Base-by-base conservation (phyloP, 2,888 invertebrate species). In the Camptogramma bilineatum region DNA sequence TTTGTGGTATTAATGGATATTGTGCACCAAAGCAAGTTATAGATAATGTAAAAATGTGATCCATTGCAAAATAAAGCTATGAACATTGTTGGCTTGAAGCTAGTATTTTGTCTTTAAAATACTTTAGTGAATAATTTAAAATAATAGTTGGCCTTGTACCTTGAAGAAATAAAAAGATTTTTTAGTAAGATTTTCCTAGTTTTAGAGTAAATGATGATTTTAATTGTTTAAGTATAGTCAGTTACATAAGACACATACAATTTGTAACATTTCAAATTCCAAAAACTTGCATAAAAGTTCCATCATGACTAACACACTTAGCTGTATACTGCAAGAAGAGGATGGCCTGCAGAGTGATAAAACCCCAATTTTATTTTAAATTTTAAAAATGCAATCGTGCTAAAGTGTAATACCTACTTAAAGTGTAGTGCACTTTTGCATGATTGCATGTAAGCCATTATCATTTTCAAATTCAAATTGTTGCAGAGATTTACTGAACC, bases 11-110 rank as follows among this genome's bases (percentile, higher is more conserved):
- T 8, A 47, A 54, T 52, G 19, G 24, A 48, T 52, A 48, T 28
- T 44, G 61, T 65, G 62, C 57, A 61, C 34, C 21, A 53, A 66
- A 53, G 53, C 50, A 52, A 47, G 56, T 21, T 44, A 18, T 34
- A 47, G 18, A 34, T 8, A 34, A 28, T n/a, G 24, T 46, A n/a
- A 7, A 19, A 44, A 19, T 19, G 52, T 56, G 47, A 56, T 46
- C 44, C 50, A 28, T 59, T 62, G 66, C 66, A 55, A 47, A 9
- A 56, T 39, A 52, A 66, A 62, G 62, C 62, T 62, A 53, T 62
- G 53, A 61, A 21, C 17, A 52, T n/a, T 58, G 24, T 57, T 34
- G 34, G 56, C 51, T 31, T 28, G 24, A 60, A 65, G 60, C 64
- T 52, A 55, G 46, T 60, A 42, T 55, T 46, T 51, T 34, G 18